Evolutionary conservation across 2,113 vertebrate genomes (phyloP), one percentile per base, ranked within the genome.

Genomic region (Sula dactylatra): DNA sequence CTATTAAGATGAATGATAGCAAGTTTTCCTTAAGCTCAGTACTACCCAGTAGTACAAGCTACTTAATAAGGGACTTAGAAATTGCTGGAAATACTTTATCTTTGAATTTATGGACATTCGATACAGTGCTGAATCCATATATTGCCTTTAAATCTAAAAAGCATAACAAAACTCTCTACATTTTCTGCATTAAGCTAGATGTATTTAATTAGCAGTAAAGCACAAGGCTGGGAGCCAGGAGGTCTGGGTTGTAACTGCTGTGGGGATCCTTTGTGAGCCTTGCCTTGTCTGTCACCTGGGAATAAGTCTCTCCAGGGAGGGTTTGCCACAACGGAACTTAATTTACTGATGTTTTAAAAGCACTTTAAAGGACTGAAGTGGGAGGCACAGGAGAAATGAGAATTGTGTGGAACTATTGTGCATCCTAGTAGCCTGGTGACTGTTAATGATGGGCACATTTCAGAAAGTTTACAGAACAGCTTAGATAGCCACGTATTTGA

Each of bases 201-300:
- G 70, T 56, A 88, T 93, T 95, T 96, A 94, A 96, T 97, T 93
- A 95, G 81, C 74, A 94, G 89, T 94, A 93, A 95, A 95, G 93
- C 81, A 65, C 5, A 6, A 74, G 81, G 62, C 91, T 82, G 93
- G 86, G 95, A 94, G 92, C 91, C 90, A 92, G 93, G 73, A 95
- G 93, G 95, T 96, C 96, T 97, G 96, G 88, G 67, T 32, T 58
- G 81, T 95, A 95, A 95, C 78, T 70, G 49, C 84, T 89, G 36
- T 13, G 81, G 81, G 86, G 87, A 93, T 90, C 89, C 93, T 94
- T 82, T 95, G 91, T 58, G 73, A 95, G 82, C 71, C 47, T 89
- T 79, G 80, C 81, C 54, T 93, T 90, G 95, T 76, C 89, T 74
- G 66, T 95, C 96, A 94, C 70, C 91, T 95, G 94, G 89, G 95